Conservation (phyloP, 2,888 invertebrate species). For the Gastracanthus pulcherrimus region DNA sequence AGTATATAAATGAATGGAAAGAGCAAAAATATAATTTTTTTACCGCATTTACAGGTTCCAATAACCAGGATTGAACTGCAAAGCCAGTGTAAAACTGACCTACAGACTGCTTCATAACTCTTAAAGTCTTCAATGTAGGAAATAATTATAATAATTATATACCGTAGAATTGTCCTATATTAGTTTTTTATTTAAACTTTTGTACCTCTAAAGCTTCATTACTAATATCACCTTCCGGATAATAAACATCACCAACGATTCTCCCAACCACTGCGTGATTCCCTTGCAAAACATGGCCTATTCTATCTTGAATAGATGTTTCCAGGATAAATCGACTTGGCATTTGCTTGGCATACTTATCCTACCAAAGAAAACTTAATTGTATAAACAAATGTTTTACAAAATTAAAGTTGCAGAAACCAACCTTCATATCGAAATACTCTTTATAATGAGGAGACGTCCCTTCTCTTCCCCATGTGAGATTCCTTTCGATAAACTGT, state of each 20-base stretch:
- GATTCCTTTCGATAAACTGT: constrained; percentile 69
- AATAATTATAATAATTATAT: too few relatives aligned
- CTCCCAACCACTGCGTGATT: constrained; percentile 69
- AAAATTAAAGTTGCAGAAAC: neutral
- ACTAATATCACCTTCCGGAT: constrained; percentile 65
- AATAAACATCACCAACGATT: constrained; percentile 67
- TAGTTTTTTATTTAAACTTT: neutral
- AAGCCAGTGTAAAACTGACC: constrained; percentile 67
- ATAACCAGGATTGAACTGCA: constrained; percentile 71
- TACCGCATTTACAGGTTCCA: constrained; percentile 68
- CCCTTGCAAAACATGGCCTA: constrained; percentile 61
- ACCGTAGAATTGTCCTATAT: too few relatives aligned
- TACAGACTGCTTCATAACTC: constrained; percentile 68
- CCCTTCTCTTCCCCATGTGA: constrained; percentile 69
- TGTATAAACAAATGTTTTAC: neutral
- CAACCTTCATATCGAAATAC: constrained; percentile 67
- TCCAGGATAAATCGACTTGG: constrained; percentile 61
- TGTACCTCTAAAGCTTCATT: constrained; percentile 66
- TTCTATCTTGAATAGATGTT: constrained; percentile 52
- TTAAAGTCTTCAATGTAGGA: constrained; percentile 63
- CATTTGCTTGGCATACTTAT: constrained; percentile 63
- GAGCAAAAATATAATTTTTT: too few relatives aligned
- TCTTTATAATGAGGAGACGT: constrained; percentile 64
- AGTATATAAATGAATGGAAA: too few relatives aligned
- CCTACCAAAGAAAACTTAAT: constrained; percentile 58